A percentile compares a stretch with the other conserved stretches of the same genome.
These are phyloP conservation scores for Nomada fabriciana DNA, from an alignment of 2,888 invertebrate species.

Conservation along the genomic window DNA sequence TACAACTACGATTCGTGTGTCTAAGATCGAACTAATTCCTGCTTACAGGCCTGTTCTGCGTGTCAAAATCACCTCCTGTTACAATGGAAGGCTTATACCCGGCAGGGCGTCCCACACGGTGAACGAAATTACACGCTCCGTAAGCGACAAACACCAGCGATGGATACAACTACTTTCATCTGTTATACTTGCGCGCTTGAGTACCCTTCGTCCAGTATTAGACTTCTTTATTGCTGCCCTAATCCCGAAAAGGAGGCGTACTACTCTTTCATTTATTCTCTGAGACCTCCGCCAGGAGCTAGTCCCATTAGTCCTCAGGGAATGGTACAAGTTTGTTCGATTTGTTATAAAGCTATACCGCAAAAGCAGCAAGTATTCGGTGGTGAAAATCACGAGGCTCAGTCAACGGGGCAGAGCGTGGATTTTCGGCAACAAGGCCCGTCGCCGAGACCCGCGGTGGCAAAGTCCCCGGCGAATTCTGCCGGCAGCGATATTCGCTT, in stretches of 20 bases:
- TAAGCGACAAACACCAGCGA: constrained; percentile 89
- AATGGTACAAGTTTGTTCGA: constrained; percentile 94
- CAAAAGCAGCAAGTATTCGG: constrained; percentile 91
- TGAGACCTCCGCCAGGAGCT: constrained; percentile 93
- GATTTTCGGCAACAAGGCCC: constrained; percentile 81
- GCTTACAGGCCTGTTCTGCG: constrained; percentile 90
- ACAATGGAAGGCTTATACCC: constrained; percentile 93
- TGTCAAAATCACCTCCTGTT: constrained; percentile 94
- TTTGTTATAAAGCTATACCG: constrained; percentile 93
- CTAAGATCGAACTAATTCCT: background rate
- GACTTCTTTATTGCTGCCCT: constrained; percentile 93
- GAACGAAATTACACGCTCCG: constrained; percentile 93
- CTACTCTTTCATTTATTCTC: constrained; percentile 94
- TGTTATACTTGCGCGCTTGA: constrained; percentile 95
- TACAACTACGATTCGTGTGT: no score
- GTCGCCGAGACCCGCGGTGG: constrained; percentile 85
- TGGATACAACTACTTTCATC: constrained; percentile 90
- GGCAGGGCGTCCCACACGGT: constrained; percentile 90
- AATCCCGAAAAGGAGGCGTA: constrained; percentile 95
- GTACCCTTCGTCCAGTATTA: constrained; percentile 91
- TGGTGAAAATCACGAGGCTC: constrained; percentile 86
- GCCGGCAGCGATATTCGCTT: constrained; percentile 86
- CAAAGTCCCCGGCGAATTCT: constrained; percentile 86
- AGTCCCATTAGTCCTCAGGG: constrained; percentile 96
- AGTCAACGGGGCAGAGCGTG: constrained; percentile 74